Evolutionary conservation across 1,140 invertebrate genomes (phyloP).

Genomic region (Armadillidium nasatum): DNA sequence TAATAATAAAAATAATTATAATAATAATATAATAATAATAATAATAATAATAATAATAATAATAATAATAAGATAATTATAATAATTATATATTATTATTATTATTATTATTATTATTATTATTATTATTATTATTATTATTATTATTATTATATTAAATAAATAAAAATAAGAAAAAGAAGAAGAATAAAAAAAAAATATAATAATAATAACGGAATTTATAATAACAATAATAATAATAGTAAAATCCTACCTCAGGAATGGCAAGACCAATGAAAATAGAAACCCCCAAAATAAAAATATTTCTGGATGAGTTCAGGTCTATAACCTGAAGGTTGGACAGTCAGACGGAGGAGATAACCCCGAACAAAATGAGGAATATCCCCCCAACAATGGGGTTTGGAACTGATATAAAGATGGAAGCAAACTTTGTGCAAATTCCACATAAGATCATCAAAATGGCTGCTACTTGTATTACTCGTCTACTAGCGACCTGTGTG

Average conservation of each 20-base stretch:
- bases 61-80: too few relatives aligned
- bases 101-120: too few relatives aligned
- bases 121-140: too few relatives aligned
- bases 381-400: slow-evolving; percentile 80
- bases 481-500: slow-evolving; percentile 69
- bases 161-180: too few relatives aligned
- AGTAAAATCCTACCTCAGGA: slow-evolving; percentile 11
- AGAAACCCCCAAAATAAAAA: slow-evolving; percentile 20
- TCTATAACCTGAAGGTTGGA: slow-evolving; percentile 79
- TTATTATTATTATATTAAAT: too few relatives aligned
- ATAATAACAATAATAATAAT: too few relatives aligned
- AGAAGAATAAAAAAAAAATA: too few relatives aligned
- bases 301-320: slow-evolving; percentile 64
- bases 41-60: too few relatives aligned
- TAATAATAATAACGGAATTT: too few relatives aligned
- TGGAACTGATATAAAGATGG: slow-evolving; percentile 80
- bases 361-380: slow-evolving; percentile 81
- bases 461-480: slow-evolving; percentile 76
- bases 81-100: too few relatives aligned
- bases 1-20: too few relatives aligned
- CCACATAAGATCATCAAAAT: slow-evolving; percentile 72
- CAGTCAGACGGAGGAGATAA: slow-evolving; percentile 65
- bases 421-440: slow-evolving; percentile 73
- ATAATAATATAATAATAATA: too few relatives aligned
- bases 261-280: slow-evolving; percentile 12